Evolutionary conservation across 2,888 invertebrate species (phyloP).

Genomic region (Drosophila greeni): DNA sequence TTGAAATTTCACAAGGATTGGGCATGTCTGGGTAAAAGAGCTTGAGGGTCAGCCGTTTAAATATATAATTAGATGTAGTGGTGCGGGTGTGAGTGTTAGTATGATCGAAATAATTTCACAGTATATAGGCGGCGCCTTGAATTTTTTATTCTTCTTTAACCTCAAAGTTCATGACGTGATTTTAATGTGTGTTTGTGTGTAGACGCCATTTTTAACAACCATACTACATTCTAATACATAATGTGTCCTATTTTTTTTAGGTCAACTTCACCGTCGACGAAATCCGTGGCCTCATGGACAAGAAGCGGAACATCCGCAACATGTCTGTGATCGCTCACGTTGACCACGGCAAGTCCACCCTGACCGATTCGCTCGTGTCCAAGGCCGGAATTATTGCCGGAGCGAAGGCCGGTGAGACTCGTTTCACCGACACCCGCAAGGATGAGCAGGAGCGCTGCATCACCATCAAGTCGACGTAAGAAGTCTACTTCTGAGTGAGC

Average conservation of each 20-base stretch:
- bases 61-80: slow-evolving; percentile 14
- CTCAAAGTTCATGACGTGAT: slow-evolving; percentile 57
- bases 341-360: slow-evolving; percentile 99
- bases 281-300: slow-evolving; percentile 99
- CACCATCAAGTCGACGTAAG: slow-evolving; percentile 97
- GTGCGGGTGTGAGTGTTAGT: neutral
- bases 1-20: slow-evolving; percentile 44
- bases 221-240: slow-evolving; percentile 22
- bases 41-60: slow-evolving; percentile 19
- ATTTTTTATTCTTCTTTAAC: slow-evolving; percentile 53
- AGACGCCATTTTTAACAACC: slow-evolving; percentile 68
- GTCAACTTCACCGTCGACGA: slow-evolving; percentile 99
- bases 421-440: slow-evolving; percentile 99
- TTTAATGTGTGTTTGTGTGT: slow-evolving; percentile 12
- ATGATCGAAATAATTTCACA: slow-evolving; percentile 18
- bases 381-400: slow-evolving; percentile 99
- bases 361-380: slow-evolving; percentile 98
- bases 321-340: slow-evolving; percentile 99
- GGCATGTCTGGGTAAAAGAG: slow-evolving; percentile 29
- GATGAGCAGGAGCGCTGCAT: slow-evolving; percentile 99
- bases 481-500: neutral
- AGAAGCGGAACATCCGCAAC: slow-evolving; percentile 99
- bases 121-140: slow-evolving; percentile 49
- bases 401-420: slow-evolving; percentile 98
- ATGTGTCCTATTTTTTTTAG: slow-evolving; percentile 80